Conservation (phyloP, 1,140 invertebrate genomes). For the Leptinotarsa texana region DNA sequence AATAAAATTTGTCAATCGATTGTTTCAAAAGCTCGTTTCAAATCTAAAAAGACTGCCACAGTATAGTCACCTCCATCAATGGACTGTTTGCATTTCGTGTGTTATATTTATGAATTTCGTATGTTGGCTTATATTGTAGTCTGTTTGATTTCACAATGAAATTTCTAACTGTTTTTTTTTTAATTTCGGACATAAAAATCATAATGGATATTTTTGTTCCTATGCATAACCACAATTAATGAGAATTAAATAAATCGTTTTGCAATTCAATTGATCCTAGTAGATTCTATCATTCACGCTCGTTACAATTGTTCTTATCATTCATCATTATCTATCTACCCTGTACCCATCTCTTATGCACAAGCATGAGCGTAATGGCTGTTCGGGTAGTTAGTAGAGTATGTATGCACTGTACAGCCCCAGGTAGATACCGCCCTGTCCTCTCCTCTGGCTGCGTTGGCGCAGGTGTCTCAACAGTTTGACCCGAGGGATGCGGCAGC, state of each 20-base stretch:
- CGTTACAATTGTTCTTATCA: constrained; percentile 17
- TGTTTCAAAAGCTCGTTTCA: too few species aligned
- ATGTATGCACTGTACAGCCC: constrained; percentile 52
- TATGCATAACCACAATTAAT: too few species aligned
- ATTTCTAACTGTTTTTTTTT: too few species aligned
- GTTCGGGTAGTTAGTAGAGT: constrained; percentile 48
- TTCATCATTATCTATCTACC: constrained; percentile 33
- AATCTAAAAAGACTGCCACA: too few species aligned
- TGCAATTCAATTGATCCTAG: not conserved
- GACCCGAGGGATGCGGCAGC: constrained; percentile 56
- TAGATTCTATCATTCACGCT: constrained; percentile 10
- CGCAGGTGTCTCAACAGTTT: constrained; percentile 54
- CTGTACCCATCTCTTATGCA: constrained; percentile 40
- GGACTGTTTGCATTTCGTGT: too few species aligned
- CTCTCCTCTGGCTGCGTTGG: constrained; percentile 53
- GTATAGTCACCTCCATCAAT: too few species aligned
- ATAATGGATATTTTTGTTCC: too few species aligned
- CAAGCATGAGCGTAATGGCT: constrained; percentile 42
- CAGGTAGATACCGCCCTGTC: constrained; percentile 49
- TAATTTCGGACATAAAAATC: too few species aligned
- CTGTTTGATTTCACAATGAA: too few species aligned
- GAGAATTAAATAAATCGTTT: not conserved
- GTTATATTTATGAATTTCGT: not conserved
- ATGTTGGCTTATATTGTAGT: not conserved
- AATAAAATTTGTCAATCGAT: too few species aligned